Evolutionary conservation across 2,888 invertebrate genomes (phyloP).

Genomic region (Dioctria linearis): DNA sequence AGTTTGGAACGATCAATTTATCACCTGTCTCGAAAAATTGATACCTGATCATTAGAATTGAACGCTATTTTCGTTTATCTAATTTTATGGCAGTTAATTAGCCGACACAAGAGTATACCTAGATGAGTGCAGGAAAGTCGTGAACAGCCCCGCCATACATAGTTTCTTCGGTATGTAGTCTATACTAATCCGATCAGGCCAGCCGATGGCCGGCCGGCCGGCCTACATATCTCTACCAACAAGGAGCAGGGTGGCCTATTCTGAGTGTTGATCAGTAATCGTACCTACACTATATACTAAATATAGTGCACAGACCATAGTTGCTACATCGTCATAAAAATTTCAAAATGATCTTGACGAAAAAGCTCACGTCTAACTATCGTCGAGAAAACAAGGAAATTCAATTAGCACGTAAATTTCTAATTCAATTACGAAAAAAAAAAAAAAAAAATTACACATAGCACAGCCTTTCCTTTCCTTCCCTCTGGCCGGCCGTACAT

Average conservation of each 20-base stretch:
- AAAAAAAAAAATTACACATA: not conserved
- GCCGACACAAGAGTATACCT: slow-evolving; percentile 26
- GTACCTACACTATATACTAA: no score
- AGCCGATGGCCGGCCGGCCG: no score
- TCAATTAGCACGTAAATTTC: slow-evolving; percentile 49
- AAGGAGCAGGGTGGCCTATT: no score
- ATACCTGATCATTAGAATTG: slow-evolving; percentile 49
- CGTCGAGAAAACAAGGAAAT: slow-evolving; percentile 40
- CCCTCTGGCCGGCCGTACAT: not conserved
- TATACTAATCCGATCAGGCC: no score
- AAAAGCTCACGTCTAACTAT: not conserved
- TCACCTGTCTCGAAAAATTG: slow-evolving; percentile 55
- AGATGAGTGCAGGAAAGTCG: not conserved
- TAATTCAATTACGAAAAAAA: slow-evolving; percentile 30
- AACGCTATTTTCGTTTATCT: slow-evolving; percentile 47
- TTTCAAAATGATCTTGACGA: not conserved
- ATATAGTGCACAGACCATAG: no score
- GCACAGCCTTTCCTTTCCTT: not conserved
- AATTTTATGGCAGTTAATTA: slow-evolving; percentile 54
- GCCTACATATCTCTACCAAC: no score
- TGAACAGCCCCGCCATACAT: not conserved
- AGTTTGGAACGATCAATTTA: slow-evolving; percentile 50
- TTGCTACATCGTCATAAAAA: slow-evolving; percentile 8
- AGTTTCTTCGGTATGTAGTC: no score
- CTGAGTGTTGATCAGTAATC: no score